A percentile compares a stretch with the other conserved stretches of the same genome.
phyloP scores from a whole-genome alignment of 2,797 vertebrate genomes.

The Dromococcyx pavoninus region DNA sequence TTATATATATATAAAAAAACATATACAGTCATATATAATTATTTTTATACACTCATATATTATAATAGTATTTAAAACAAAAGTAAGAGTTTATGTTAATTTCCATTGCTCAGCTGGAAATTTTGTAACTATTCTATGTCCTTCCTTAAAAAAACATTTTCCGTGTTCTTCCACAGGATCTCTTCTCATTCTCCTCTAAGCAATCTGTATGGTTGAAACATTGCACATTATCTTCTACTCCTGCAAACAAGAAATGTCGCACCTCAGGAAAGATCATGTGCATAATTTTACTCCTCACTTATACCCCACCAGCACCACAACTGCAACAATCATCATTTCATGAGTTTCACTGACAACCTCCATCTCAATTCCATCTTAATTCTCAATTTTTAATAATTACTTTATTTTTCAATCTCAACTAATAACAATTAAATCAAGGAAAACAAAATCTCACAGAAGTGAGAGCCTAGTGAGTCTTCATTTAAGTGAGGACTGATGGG shows the following conservation, averaged over 20 bases:
- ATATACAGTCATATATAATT: neutral
- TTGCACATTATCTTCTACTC: neutral
- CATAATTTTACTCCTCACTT: neutral
- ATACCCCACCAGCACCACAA: neutral
- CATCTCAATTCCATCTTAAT: neutral
- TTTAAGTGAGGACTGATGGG: too few relatives aligned
- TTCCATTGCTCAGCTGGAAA: neutral
- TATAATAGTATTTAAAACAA: neutral
- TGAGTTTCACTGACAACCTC: neutral
- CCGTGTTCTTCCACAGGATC: neutral
- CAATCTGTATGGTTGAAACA: neutral
- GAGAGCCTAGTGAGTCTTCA: neutral
- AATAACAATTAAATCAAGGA: neutral
- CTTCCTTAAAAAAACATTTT: neutral
- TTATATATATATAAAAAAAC: neutral
- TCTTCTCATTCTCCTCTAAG: neutral
- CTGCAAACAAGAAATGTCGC: neutral
- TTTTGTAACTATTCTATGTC: neutral
- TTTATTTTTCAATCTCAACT: neutral
- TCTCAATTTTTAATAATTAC: neutral
- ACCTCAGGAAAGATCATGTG: rapidly evolving
- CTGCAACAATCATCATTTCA: neutral
- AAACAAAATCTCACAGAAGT: neutral
- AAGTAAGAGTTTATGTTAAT: neutral
- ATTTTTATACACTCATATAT: neutral